phyloP scores from a whole-genome alignment of 1,140 invertebrate species.

The Gryon sp. region DNA sequence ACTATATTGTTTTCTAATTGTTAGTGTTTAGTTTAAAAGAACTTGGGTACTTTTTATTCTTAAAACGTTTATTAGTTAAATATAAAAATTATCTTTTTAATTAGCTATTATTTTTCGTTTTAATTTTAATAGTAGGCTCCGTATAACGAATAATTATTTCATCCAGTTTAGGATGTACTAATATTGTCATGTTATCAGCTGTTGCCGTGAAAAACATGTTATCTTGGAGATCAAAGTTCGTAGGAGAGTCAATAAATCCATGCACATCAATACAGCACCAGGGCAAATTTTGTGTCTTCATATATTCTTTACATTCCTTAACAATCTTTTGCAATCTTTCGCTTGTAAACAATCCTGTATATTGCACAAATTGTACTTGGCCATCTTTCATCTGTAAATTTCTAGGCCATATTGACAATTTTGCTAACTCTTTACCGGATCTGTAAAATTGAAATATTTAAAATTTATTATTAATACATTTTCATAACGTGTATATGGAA shows the following conservation, averaged over 20 bases:
- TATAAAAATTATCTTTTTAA: slow-evolving; percentile 8
- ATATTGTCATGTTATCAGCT: slow-evolving; percentile 79
- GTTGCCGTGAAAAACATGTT: slow-evolving; percentile 77
- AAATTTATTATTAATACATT: no score
- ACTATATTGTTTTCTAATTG: no score
- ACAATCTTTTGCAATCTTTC: slow-evolving; percentile 74
- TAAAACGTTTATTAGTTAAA: no score
- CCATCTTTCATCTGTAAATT: slow-evolving; percentile 66
- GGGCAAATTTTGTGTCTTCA: slow-evolving; percentile 57
- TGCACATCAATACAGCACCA: slow-evolving; percentile 81
- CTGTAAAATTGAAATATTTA: slow-evolving; percentile 38
- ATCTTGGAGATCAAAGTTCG: slow-evolving; percentile 77
- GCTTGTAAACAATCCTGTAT: slow-evolving; percentile 79
- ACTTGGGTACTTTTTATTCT: no score
- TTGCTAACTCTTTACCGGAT: slow-evolving; percentile 24
- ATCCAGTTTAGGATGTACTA: slow-evolving; percentile 71
- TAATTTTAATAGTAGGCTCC: slow-evolving; percentile 8
- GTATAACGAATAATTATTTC: slow-evolving; percentile 22
- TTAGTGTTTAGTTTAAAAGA: no score
- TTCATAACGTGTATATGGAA: no score
- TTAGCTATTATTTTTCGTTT: slow-evolving; percentile 8
- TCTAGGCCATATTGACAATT: slow-evolving; percentile 69
- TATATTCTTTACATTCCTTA: slow-evolving; percentile 69
- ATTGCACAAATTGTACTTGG: slow-evolving; percentile 76
- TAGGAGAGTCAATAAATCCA: slow-evolving; percentile 80